Conservation (phyloP, 2,888 invertebrate species). For the Amphipyra berbera region DNA sequence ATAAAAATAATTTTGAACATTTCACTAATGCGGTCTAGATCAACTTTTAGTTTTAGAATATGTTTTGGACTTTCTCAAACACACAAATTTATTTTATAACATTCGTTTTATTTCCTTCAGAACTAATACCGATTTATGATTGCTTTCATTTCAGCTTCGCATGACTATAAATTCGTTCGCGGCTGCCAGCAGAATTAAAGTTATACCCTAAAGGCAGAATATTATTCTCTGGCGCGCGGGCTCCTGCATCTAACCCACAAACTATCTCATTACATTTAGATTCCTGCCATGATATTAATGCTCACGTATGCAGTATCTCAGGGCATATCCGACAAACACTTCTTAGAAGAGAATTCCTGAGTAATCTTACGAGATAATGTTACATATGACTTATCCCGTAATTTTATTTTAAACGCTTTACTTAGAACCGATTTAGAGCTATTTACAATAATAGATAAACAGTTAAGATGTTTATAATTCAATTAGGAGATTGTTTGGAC, state of each 20-base stretch:
- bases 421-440: slow-evolving; percentile 26
- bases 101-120: slow-evolving; percentile 35
- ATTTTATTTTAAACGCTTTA: slow-evolving; percentile 51
- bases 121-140: slow-evolving; percentile 38
- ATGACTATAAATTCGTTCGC: slow-evolving; percentile 41
- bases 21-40: background rate
- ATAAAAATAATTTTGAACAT: background rate
- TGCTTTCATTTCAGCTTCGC: slow-evolving; percentile 33
- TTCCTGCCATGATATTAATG: slow-evolving; percentile 45
- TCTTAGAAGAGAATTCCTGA: slow-evolving; percentile 45
- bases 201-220: slow-evolving; percentile 42
- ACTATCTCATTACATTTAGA: slow-evolving; percentile 50
- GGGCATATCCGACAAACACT: slow-evolving; percentile 24
- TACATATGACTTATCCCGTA: slow-evolving; percentile 39
- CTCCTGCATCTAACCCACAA: slow-evolving; percentile 37
- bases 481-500: slow-evolving; percentile 44
- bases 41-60: background rate
- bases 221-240: slow-evolving; percentile 27
- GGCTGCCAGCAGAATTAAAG: slow-evolving; percentile 44
- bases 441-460: slow-evolving; percentile 35
- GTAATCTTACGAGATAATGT: slow-evolving; percentile 40
- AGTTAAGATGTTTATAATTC: slow-evolving; percentile 55
- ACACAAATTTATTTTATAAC: slow-evolving; percentile 10
- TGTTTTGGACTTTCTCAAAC: slow-evolving; percentile 22
- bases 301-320: slow-evolving; percentile 30